Conservation (phyloP, 2,888 invertebrate species). For the Rhorus exstirpatorius region DNA sequence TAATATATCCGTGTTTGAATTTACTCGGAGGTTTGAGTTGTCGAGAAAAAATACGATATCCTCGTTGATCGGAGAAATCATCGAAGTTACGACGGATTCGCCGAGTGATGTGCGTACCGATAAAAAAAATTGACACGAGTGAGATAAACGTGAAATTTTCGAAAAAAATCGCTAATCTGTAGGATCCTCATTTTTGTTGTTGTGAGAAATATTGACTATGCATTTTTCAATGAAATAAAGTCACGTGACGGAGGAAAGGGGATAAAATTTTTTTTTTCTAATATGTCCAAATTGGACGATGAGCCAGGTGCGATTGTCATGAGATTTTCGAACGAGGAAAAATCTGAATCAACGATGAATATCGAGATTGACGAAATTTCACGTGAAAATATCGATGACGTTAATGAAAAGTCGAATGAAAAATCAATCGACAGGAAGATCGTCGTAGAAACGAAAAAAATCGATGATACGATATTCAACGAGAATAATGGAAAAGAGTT, state of each 20-base stretch:
- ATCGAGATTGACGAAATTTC: constrained; percentile 8
- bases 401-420: background rate
- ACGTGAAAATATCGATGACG: background rate
- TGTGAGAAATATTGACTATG: too few species aligned
- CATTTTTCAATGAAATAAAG: constrained; percentile 1
- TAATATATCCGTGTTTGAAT: too few species aligned
- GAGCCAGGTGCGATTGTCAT: background rate
- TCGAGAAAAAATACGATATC: too few species aligned
- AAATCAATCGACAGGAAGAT: background rate
- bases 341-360: background rate
- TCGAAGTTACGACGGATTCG: too few species aligned
- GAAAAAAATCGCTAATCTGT: too few species aligned
- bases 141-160: too few species aligned
- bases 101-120: too few species aligned
- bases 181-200: too few species aligned
- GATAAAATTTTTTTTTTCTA: background rate
- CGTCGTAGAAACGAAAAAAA: background rate
- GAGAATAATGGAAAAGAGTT: background rate
- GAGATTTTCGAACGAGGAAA: background rate
- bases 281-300: background rate
- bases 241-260: background rate
- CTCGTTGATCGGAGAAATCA: too few species aligned
- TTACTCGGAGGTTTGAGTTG: too few species aligned
- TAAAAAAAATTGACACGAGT: too few species aligned
- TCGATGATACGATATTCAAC: background rate